Evolutionary conservation across 2,797 vertebrate species (phyloP).

Genomic region (Phrynocephalus forsythii): DNA sequence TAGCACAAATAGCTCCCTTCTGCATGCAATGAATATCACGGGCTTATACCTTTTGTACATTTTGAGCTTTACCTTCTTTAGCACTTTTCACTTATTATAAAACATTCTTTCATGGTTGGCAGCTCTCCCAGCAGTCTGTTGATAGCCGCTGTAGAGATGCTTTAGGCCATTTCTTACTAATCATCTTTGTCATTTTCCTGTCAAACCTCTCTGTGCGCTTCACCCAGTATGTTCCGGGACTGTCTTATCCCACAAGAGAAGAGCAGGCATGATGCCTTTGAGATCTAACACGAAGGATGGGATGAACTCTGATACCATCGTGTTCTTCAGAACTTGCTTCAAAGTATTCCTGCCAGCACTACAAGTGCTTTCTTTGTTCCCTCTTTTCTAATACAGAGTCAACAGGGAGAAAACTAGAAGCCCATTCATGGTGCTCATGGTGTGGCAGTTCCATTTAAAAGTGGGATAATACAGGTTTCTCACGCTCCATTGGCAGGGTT

Average conservation of each 20-base stretch:
- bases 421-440: constrained; percentile 17
- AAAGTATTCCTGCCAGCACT: constrained; percentile 17
- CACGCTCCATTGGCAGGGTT: not conserved
- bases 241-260: constrained; percentile 32
- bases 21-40: constrained; percentile 11
- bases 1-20: constrained; percentile 11
- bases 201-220: constrained; percentile 15
- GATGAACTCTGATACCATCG: constrained; percentile 26
- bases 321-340: constrained; percentile 23
- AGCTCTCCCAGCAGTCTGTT: constrained; percentile 11
- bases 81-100: not conserved
- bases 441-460: constrained; percentile 10
- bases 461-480: not conserved
- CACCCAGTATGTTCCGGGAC: constrained; percentile 28
- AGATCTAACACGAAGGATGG: constrained; percentile 35
- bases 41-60: not conserved
- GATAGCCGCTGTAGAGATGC: constrained; percentile 23
- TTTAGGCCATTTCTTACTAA: constrained; percentile 44
- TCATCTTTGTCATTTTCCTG: constrained; percentile 31
- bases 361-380: not conserved
- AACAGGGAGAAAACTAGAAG: constrained; percentile 23
- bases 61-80: constrained; percentile 14
- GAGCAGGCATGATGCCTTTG: constrained; percentile 5
- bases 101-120: not conserved
- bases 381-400: constrained; percentile 25